phyloP scores from a whole-genome alignment of 2,888 invertebrate genomes.

The Parthenolecanium corni region DNA sequence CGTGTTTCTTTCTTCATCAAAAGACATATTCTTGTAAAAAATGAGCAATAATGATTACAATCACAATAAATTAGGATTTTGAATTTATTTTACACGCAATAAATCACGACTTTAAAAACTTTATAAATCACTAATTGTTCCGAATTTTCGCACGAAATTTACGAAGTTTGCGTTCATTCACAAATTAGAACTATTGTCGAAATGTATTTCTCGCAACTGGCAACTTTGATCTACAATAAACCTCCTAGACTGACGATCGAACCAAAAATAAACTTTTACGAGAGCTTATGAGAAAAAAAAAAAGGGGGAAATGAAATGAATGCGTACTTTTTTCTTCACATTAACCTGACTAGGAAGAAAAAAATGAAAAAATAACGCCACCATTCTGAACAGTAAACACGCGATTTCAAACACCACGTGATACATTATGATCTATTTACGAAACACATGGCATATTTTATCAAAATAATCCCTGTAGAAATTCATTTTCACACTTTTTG shows the following conservation, averaged over 20 bases:
- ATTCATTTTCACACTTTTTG: no score
- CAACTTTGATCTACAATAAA: slow-evolving; percentile 13
- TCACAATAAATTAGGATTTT: not conserved
- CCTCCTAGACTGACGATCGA: slow-evolving; percentile 13
- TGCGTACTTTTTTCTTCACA: slow-evolving; percentile 14
- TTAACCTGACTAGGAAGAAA: slow-evolving; percentile 16
- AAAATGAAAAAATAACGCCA: slow-evolving; percentile 11
- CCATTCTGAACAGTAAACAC: slow-evolving; percentile 16
- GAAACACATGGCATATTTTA: slow-evolving; percentile 13
- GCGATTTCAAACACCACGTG: slow-evolving; percentile 23
- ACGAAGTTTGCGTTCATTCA: not conserved
- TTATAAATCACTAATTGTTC: no score
- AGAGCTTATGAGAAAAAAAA: not conserved
- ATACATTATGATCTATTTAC: slow-evolving; percentile 21
- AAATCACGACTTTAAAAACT: no score
- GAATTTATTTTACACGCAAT: no score
- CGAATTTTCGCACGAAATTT: no score
- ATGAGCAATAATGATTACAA: not conserved
- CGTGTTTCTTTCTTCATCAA: slow-evolving; percentile 16
- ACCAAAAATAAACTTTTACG: slow-evolving; percentile 20
- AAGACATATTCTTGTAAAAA: slow-evolving; percentile 11
- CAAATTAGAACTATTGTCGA: not conserved
- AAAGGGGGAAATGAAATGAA: not conserved
- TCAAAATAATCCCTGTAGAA: no score
- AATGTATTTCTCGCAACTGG: slow-evolving; percentile 5